Evolutionary conservation across 2,797 vertebrate species (phyloP).

Genomic region (Pseudotriccus pelzelni): DNA sequence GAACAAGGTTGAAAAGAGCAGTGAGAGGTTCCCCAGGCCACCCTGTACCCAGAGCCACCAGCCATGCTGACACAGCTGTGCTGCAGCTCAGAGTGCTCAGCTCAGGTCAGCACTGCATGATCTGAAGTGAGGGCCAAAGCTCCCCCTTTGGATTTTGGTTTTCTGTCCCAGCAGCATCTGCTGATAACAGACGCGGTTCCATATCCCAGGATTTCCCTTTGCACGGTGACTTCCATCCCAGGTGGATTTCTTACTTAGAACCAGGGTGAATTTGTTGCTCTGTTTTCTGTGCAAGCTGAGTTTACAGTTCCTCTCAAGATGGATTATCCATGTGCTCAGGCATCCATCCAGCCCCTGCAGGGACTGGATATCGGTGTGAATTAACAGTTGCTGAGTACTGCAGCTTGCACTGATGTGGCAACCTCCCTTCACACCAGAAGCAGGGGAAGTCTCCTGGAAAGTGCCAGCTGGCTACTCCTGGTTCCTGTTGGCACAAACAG

Average conservation of each 20-base stretch:
- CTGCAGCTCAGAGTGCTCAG: not conserved
- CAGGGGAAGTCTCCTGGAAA: not conserved
- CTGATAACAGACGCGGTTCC: not conserved
- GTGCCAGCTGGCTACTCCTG: not conserved
- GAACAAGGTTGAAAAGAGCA: not conserved
- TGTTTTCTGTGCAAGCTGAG: not conserved
- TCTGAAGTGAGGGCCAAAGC: not conserved
- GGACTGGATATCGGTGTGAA: not conserved
- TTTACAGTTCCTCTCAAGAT: not conserved
- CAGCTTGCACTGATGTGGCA: not conserved
- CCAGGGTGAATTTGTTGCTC: not conserved
- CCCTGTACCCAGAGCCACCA: not conserved
- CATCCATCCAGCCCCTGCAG: not conserved
- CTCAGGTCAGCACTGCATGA: not conserved
- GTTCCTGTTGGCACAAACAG: not conserved
- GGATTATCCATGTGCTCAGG: not conserved
- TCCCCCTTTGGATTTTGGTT: not conserved
- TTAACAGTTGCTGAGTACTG: not conserved
- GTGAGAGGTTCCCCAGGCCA: not conserved
- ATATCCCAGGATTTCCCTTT: not conserved
- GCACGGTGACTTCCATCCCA: not conserved
- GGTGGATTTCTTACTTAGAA: not conserved
- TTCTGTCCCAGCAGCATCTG: not conserved
- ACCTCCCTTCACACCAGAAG: not conserved
- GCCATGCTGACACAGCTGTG: not conserved